Percentiles rank a stretch among this genome's conserved stretches.
Evolutionary conservation across 92 coral and sea anemone genomes (phyloP).

Genomic region (Epizoanthus ramosus): DNA sequence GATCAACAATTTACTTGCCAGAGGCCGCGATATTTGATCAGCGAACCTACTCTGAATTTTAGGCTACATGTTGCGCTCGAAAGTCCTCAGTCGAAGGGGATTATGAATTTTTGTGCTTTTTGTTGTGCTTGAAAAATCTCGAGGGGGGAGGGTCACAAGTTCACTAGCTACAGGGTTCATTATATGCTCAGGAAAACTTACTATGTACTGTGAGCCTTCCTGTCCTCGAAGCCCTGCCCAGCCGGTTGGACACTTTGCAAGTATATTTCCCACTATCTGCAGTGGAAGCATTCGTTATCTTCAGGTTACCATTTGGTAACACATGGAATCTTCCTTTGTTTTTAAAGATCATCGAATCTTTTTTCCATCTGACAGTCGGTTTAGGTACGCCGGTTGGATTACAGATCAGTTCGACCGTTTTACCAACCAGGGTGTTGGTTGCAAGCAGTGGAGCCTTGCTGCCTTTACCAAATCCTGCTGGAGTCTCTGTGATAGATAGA

Average conservation of each 20-base stretch:
- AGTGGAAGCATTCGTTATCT: conserved; percentile 68
- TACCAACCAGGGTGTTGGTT: conserved; percentile 66
- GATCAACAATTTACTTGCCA: too few relatives aligned
- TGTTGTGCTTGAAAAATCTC: too few relatives aligned
- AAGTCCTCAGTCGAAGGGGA: too few relatives aligned
- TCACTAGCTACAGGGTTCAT: too few relatives aligned
- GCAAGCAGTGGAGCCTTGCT: conserved; percentile 65
- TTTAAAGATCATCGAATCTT: conserved; percentile 43
- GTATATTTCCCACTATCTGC: conserved; percentile 78
- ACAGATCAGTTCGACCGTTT: conserved; percentile 70
- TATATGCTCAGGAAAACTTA: conserved; percentile 23
- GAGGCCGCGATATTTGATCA: too few relatives aligned
- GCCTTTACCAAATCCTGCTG: conserved; percentile 89
- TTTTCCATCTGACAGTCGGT: conserved; percentile 78
- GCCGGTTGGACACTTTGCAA: conserved; percentile 79
- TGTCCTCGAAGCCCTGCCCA: conserved; percentile 59
- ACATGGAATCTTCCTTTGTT: conserved; percentile 56
- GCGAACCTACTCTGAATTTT: too few relatives aligned
- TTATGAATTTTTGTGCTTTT: too few relatives aligned
- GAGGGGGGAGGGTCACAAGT: too few relatives aligned
- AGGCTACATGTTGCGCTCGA: too few relatives aligned
- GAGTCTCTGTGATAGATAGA: conserved; percentile 55
- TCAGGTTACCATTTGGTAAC: conserved; percentile 72
- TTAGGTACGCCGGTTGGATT: conserved; percentile 87
- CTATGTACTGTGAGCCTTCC: conserved; percentile 79